Percentiles rank a stretch among this genome's conserved stretches.
Evolutionary conservation across 2,113 vertebrate species (phyloP).

Genomic region (Octodon degus): DNA sequence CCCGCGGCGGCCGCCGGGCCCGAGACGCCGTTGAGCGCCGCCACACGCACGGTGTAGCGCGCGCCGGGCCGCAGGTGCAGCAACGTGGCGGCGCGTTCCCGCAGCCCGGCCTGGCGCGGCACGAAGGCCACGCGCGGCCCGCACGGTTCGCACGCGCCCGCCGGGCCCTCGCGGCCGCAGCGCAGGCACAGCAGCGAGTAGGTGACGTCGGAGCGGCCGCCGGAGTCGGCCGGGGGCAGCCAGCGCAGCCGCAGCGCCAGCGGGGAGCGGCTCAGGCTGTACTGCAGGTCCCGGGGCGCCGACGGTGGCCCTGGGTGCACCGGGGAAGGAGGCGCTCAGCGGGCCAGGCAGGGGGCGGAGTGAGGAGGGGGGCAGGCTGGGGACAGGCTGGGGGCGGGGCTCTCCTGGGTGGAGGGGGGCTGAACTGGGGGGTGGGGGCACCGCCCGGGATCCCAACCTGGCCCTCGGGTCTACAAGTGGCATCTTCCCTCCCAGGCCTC

Average conservation of each 20-base stretch:
- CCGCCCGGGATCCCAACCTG: not conserved
- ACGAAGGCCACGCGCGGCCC: conserved; percentile 93
- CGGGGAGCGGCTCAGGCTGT: conserved; percentile 92
- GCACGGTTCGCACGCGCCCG: conserved; percentile 90
- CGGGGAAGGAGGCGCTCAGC: not conserved
- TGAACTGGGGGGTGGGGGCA: no score
- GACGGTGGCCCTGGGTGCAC: conserved; percentile 91
- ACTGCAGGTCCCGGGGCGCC: conserved; percentile 92
- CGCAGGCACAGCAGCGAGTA: conserved; percentile 93
- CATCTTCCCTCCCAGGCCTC: not conserved
- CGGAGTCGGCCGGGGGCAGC: conserved; percentile 89
- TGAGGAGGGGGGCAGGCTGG: no score
- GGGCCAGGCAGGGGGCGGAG: not conserved
- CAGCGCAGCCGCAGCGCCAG: conserved; percentile 92
- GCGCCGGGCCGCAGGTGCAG: conserved; percentile 93
- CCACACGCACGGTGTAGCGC: conserved; percentile 95
- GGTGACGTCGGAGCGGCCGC: conserved; percentile 92
- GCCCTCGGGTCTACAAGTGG: no score
- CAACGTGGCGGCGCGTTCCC: conserved; percentile 92
- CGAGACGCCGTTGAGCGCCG: conserved; percentile 94
- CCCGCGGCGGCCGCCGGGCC: conserved; percentile 88
- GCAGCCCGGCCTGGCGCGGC: conserved; percentile 93
- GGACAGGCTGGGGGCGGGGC: no score
- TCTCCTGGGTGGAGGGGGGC: not conserved
- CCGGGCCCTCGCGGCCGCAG: conserved; percentile 83